phyloP scores from a whole-genome alignment of 1,140 invertebrate species.

The Colletes latitarsis region DNA sequence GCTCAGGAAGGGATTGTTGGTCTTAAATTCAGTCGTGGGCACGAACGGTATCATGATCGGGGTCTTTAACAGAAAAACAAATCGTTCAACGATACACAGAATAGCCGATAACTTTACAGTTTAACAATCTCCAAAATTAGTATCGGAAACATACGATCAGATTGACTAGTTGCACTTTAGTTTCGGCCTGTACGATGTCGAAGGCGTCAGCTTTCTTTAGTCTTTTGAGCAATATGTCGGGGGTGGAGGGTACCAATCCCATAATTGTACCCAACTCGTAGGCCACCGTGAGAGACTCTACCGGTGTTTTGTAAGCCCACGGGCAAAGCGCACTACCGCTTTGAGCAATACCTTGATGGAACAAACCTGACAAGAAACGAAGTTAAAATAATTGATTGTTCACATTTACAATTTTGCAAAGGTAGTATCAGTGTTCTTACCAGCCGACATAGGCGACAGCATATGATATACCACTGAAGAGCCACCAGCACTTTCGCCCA shows the following conservation, averaged over 20 bases:
- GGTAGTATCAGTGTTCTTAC: conserved; percentile 60
- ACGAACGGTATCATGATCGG: not conserved
- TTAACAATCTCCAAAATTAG: too few species aligned
- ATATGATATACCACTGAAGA: conserved; percentile 63
- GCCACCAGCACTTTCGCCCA: conserved; percentile 75
- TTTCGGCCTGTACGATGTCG: too few species aligned
- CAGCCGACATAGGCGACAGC: conserved; percentile 58
- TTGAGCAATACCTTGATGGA: conserved; percentile 77
- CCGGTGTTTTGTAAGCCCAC: not conserved
- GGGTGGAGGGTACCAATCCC: not conserved
- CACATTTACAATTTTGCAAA: not conserved
- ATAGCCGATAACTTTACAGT: too few species aligned
- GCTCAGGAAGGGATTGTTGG: conserved; percentile 80
- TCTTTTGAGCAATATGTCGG: not conserved
- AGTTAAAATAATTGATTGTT: not conserved
- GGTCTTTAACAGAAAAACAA: not conserved
- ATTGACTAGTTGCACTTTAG: too few species aligned
- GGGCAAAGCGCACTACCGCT: not conserved
- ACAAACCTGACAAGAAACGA: conserved; percentile 46
- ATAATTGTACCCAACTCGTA: not conserved
- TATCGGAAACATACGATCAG: too few species aligned
- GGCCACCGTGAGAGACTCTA: not conserved
- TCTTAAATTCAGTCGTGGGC: not conserved
- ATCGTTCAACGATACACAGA: too few species aligned
- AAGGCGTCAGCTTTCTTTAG: not conserved